Evolutionary conservation across 2,888 invertebrate species (phyloP), one percentile per base, ranked within the genome.

Genomic region (Arrhopalites spinosus): DNA sequence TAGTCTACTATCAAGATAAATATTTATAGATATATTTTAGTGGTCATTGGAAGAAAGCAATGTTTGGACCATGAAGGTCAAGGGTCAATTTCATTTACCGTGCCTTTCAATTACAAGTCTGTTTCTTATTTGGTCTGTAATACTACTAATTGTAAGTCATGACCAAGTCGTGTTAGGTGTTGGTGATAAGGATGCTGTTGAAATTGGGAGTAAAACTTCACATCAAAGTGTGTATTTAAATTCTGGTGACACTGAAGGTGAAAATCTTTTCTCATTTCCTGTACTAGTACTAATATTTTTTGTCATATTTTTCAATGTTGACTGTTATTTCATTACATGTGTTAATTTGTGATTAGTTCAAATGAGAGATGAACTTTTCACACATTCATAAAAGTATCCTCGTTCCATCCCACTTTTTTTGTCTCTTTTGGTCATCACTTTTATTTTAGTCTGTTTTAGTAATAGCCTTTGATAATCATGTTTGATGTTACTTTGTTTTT

Each of bases 151-250:
- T 20, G 11, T 59, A 59, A 59, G 27, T 23, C 13, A 23, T 59
- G 25, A 59, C 23, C 59, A 59, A 59, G 59, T 59, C n/a, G n/a
- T n/a, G 1, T 20, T 27, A 59, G 59, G 59, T 27, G 23, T 23
- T 11, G 53, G 3, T 3, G 23, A 59, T 20, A 59, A 11, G 11
- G 27, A 27, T 59, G 23, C 25, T 20, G n/a, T 11, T 20, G 20
- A 59, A 59, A 20, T 59, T 20, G 59, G 59, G 23, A 59, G 20
- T 20, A 59, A 59, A 59, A 59, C 59, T 20, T 13, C 59, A 59
- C n/a, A 59, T 20, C n/a, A n/a, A n/a, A n/a, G n/a, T n/a, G n/a
- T n/a, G n/a, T n/a, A n/a, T n/a, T n/a, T 23, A 13, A 13, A 59
- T 59, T 8, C 59, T 20, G 53, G 53, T 53, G 59, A 59, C 20